phyloP scores from a whole-genome alignment of 2,888 invertebrate genomes.

The Melinaea marsaeus region DNA sequence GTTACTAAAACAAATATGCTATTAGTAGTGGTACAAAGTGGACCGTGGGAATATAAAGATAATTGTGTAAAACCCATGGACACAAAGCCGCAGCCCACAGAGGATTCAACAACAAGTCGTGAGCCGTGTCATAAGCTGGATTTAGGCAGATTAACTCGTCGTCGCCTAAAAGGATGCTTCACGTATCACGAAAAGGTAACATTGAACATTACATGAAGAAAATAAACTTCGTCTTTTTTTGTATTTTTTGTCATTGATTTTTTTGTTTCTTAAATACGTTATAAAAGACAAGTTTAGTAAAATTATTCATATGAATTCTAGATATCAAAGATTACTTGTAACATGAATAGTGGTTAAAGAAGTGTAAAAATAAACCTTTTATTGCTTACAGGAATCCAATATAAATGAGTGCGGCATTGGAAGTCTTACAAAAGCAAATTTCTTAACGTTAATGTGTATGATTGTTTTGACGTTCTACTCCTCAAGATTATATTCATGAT shows the following conservation, averaged over 20 bases:
- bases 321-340: too few relatives aligned
- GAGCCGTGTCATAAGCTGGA: conserved; percentile 87
- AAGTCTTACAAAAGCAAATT: conserved; percentile 44
- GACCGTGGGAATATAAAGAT: conserved; percentile 38
- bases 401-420: conserved; percentile 64
- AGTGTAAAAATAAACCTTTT: neutral
- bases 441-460: conserved; percentile 39
- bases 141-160: conserved; percentile 81
- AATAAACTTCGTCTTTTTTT: neutral
- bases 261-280: too few relatives aligned
- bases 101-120: conserved; percentile 58
- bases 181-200: conserved; percentile 84
- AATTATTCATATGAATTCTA: too few relatives aligned
- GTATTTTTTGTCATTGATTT: neutral
- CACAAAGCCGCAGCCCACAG: conserved; percentile 69
- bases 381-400: conserved; percentile 55
- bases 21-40: conserved; percentile 82
- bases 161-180: conserved; percentile 85
- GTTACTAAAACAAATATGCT: conserved; percentile 88
- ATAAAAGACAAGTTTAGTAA: too few relatives aligned
- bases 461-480: conserved; percentile 37
- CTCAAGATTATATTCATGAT: conserved; percentile 38
- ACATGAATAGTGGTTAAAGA: too few relatives aligned
- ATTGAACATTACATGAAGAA: too few relatives aligned
- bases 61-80: conserved; percentile 78